A percentile compares a stretch with the other conserved stretches of the same genome.
Evolutionary conservation across 2,888 invertebrate species (phyloP).

Genomic region (Machimus rusticus): DNA sequence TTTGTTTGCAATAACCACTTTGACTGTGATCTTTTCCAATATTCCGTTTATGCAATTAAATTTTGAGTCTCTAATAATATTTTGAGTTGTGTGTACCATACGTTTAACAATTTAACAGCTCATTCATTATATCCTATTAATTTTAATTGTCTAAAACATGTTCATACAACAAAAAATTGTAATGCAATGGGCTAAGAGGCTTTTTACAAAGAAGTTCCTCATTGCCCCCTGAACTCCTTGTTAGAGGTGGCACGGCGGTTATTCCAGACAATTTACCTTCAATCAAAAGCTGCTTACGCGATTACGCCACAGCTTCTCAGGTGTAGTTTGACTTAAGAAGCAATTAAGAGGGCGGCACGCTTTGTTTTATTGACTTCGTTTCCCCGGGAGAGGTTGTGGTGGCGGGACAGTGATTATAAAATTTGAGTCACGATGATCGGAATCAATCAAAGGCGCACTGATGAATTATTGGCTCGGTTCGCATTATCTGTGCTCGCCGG

Average conservation of each 20-base stretch:
- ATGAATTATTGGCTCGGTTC: not conserved
- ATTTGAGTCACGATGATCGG: not conserved
- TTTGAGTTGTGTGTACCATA: too few species aligned
- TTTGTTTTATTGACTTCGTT: not conserved
- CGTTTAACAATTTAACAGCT: not conserved
- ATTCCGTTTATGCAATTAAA: too few species aligned
- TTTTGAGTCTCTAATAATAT: too few species aligned
- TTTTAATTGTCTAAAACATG: not conserved
- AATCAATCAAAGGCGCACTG: not conserved
- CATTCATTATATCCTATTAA: not conserved
- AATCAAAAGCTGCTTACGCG: not conserved
- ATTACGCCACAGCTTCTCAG: not conserved
- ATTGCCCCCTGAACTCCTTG: not conserved
- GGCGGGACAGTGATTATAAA: not conserved
- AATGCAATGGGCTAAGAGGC: not conserved
- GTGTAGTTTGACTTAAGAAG: not conserved
- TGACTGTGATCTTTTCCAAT: too few species aligned
- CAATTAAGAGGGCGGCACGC: not conserved
- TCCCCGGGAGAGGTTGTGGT: not conserved
- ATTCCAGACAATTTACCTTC: not conserved
- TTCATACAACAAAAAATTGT: not conserved
- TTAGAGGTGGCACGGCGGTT: not conserved
- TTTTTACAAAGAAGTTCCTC: not conserved
- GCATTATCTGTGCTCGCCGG: not conserved
- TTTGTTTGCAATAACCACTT: too few species aligned